Conservation (phyloP, 2,113 vertebrate species). For the Grammomys dolichurus region DNA sequence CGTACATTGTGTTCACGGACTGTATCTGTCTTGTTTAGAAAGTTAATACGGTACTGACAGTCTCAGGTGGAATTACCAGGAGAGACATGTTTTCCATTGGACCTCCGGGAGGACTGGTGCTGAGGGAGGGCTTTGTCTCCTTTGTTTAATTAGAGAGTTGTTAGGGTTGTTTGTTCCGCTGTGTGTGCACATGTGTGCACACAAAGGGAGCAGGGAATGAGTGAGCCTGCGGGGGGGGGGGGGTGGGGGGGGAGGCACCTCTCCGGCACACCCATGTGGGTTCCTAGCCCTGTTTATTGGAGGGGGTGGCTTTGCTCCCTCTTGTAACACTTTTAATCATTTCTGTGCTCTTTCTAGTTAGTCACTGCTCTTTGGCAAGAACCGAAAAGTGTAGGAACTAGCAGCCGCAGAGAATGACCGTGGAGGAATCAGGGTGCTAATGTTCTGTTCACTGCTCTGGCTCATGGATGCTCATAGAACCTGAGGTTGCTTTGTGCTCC, state of each 20-base stretch:
- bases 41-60: not conserved
- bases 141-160: conserved; percentile 68
- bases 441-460: not conserved
- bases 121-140: conserved; percentile 26
- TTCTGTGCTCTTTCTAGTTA: not conserved
- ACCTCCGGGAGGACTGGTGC: not conserved
- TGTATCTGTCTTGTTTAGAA: conserved; percentile 23
- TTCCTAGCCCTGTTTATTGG: fast-evolving
- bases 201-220: not conserved
- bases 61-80: conserved; percentile 52
- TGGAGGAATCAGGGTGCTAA: not conserved
- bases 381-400: not conserved
- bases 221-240: not conserved
- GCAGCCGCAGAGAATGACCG: not conserved
- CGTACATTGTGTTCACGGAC: not conserved
- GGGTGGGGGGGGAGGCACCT: not conserved
- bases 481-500: not conserved
- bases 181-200: not conserved
- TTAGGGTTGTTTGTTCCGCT: not conserved
- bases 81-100: conserved; percentile 36
- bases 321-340: fast-evolving
- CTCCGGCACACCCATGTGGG: not conserved
- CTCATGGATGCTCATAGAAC: not conserved
- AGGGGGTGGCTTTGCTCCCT: not conserved
- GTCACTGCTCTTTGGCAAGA: not conserved